Percentiles rank a stretch among this genome's conserved stretches.
phyloP scores from a whole-genome alignment of 2,797 vertebrate species.

The Lateolabrax maculatus region DNA sequence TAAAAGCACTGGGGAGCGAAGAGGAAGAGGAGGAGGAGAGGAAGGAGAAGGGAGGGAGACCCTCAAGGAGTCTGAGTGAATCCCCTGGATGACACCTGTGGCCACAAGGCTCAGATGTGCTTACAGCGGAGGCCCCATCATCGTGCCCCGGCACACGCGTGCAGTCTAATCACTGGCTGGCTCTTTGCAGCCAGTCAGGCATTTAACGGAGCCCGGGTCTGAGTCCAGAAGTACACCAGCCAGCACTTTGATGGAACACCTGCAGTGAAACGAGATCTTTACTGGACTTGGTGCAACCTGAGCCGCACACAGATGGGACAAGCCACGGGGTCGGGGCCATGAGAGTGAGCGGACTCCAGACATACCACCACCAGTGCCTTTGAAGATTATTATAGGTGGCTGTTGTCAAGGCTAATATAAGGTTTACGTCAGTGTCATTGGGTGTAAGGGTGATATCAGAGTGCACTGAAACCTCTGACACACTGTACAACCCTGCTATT shows the following conservation, averaged over 20 bases:
- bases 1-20: conserved; percentile 70
- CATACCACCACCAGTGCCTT: conserved; percentile 71
- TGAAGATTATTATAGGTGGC: conserved; percentile 83
- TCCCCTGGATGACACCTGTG: conserved; percentile 71
- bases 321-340: conserved; percentile 34
- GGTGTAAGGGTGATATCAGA: conserved; percentile 60
- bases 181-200: conserved; percentile 69
- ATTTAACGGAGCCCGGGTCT: conserved; percentile 73
- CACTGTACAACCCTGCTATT: not conserved
- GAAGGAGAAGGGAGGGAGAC: conserved; percentile 58
- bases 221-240: conserved; percentile 73
- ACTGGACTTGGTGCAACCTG: conserved; percentile 82
- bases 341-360: conserved; percentile 62
- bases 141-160: conserved; percentile 55
- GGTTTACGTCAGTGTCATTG: conserved; percentile 72
- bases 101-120: conserved; percentile 73
- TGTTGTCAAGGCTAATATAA: conserved; percentile 74
- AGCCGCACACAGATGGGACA: conserved; percentile 69
- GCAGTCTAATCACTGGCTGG: conserved; percentile 63
- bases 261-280: conserved; percentile 87
- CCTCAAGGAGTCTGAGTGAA: conserved; percentile 67
- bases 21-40: conserved; percentile 52
- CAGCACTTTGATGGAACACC: conserved; percentile 87
- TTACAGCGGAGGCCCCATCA: conserved; percentile 63
- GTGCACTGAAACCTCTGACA: conserved; percentile 42